Evolutionary conservation across 2,797 vertebrate genomes (phyloP).

Genomic region (Naso thynnoides): DNA sequence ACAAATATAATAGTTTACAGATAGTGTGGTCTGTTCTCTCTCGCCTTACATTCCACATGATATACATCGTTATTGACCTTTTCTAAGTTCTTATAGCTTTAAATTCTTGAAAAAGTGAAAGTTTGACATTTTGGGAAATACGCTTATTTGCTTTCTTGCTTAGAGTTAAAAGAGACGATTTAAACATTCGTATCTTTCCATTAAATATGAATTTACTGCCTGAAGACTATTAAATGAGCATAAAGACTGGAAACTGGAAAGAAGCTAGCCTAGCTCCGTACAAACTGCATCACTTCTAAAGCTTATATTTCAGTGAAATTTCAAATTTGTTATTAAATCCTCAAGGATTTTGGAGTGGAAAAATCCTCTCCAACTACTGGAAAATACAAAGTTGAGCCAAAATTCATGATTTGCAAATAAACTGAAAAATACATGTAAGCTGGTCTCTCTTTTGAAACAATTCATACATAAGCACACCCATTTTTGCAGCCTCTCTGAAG

Average conservation of each 20-base stretch:
- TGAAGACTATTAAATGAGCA: neutral
- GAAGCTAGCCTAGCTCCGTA: neutral
- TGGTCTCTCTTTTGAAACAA: no score
- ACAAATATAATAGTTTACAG: slow-evolving; percentile 49
- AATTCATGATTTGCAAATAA: no score
- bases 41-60: slow-evolving; percentile 44
- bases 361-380: no score
- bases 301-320: no score
- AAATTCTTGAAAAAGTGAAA: slow-evolving; percentile 14
- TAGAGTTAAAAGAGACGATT: slow-evolving; percentile 3
- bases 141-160: neutral
- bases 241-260: neutral
- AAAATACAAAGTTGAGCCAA: no score
- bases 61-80: slow-evolving; percentile 25
- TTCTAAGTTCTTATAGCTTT: neutral
- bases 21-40: slow-evolving; percentile 22
- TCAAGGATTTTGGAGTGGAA: no score
- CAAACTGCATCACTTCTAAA: neutral
- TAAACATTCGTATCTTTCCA: neutral
- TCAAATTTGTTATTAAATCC: no score
- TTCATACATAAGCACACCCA: no score
- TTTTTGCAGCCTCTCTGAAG: no score
- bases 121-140: slow-evolving; percentile 22
- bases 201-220: neutral
- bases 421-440: no score